These are phyloP conservation scores for Xenopus tropicalis DNA, from an alignment of 2,113 vertebrate genomes.

Conservation along the genomic window UCB_Xtro_10.0 CM004448.2:7751001-7751500, in stretches of 20 bases:
- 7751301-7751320: not conserved
- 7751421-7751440: not conserved
- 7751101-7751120: no score
- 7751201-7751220: no score
- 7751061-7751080: no score
- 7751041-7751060: no score
- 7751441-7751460: slow-evolving; percentile 8
- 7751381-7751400: not conserved
- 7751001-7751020: no score
- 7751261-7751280: not conserved
- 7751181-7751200: no score
- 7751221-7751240: no score
- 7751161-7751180: no score
- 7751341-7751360: not conserved
- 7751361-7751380: not conserved
- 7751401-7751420: not conserved
- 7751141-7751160: no score
- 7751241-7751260: not conserved
- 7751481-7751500: slow-evolving; percentile 18
- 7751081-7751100: no score
- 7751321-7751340: not conserved
- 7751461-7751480: not conserved
- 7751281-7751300: not conserved
- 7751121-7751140: no score
- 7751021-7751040: no score